Evolutionary conservation across 30 jellyfish, hydroid and myxozoan genomes (phyloP), one percentile per base, ranked within the genome.

Genomic region (Pelagia noctiluca): DNA sequence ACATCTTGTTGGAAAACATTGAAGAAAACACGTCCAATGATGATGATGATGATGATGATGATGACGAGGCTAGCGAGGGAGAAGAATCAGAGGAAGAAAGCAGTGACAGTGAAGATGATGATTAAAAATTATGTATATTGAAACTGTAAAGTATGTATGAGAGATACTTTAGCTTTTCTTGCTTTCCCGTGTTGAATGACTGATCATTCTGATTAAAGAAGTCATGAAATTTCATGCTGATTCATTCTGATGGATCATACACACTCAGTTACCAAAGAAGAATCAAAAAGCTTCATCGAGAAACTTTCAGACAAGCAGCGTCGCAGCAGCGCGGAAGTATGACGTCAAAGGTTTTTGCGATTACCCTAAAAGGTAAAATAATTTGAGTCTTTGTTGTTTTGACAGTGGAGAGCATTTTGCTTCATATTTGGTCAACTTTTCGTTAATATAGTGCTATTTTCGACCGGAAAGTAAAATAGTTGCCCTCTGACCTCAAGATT

Each of bases 361-460:
- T 16, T 16, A 42, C 57, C 57, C 57, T 42, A 16, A 8, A 42
- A 42, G 57, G 16, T 5, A 42, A 42, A 42, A 42, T 5, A n/a
- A n/a, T n/a, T n/a, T 42, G 16, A 42, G 12, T 42, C 57, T 42
- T 42, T 16, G 57, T 42, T 16, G 57, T 42, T 60, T 60, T 60
- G 72, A 60, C 72, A 60, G 23, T 26, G 72, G 23, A 60, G 21
- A 60, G 72, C 35, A 60, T 60, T 60, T 60, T 60, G 72, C 72
- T 60, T 4, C 35, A 60, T 60, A 60, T 60, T 60, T 60, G 72
- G 72, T 10, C 72, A 60, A 60, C 34, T 8, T 60, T 22, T n/a
- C 35, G 72, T 60, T 26, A 24, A 60, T 60, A 4, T 60, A 60
- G 72, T n/a, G 72, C 35, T 60, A 60, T 5, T 60, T 60, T n/a